phyloP scores from a whole-genome alignment of 1,140 invertebrate genomes.

The Drosophila cardini region DNA sequence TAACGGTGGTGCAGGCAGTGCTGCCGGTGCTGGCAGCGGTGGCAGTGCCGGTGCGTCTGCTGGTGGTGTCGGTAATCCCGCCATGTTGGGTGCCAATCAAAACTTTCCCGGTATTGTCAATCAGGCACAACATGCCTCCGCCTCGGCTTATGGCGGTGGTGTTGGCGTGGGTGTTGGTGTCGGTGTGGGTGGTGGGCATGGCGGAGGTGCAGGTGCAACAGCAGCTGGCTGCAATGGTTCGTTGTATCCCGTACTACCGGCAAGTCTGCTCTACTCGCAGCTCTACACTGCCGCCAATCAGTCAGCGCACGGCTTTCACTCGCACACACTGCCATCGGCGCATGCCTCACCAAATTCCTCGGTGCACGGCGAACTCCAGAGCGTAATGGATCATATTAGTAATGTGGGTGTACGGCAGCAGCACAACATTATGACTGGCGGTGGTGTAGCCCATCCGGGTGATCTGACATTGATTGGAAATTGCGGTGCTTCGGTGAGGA shows the following conservation, averaged over 20 bases:
- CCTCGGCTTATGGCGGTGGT: conserved; percentile 64
- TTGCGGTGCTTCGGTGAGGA: conserved; percentile 87
- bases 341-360: conserved; percentile 86
- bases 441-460: conserved; percentile 81
- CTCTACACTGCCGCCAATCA: conserved; percentile 92
- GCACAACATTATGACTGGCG: conserved; percentile 85
- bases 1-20: conserved; percentile 88
- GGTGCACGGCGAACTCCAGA: conserved; percentile 88
- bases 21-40: conserved; percentile 87
- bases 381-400: conserved; percentile 90
- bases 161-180: conserved; percentile 48
- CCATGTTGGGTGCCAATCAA: conserved; percentile 75
- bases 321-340: conserved; percentile 87
- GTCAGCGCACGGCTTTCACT: conserved; percentile 90
- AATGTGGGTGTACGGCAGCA: conserved; percentile 86
- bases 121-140: conserved; percentile 77
- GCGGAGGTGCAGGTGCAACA: conserved; percentile 57
- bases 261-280: conserved; percentile 92
- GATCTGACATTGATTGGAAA: conserved; percentile 87
- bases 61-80: conserved; percentile 87
- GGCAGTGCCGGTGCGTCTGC: conserved; percentile 85
- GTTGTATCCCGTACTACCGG: conserved; percentile 90
- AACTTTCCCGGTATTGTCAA: conserved; percentile 81
- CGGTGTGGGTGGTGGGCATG: conserved; percentile 64
- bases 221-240: conserved; percentile 87